A percentile compares a stretch with the other conserved stretches of the same genome.
These are phyloP conservation scores for Tragelaphus scriptus DNA, from an alignment of 2,113 vertebrate genomes.

Conservation along the genomic window DNA sequence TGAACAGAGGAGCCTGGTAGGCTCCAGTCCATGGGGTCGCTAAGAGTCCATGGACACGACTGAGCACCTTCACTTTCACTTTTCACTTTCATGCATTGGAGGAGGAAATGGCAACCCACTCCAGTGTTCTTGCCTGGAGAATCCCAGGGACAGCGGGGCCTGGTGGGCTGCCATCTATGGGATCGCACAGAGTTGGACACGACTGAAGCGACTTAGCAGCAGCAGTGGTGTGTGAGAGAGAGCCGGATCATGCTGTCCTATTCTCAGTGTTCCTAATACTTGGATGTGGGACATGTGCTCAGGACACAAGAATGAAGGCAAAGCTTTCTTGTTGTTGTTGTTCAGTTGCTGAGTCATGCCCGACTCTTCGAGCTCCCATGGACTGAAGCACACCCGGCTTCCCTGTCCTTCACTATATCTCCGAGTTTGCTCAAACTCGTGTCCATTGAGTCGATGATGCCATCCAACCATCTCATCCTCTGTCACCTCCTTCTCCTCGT, in stretches of 20 bases:
- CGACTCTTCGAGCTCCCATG: not conserved
- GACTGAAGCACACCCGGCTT: not conserved
- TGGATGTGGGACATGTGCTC: not conserved
- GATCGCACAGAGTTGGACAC: too few species aligned
- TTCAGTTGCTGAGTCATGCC: not conserved
- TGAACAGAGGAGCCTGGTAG: too few species aligned
- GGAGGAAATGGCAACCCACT: too few species aligned
- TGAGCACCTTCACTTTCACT: too few species aligned
- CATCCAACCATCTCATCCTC: not conserved
- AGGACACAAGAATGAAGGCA: not conserved
- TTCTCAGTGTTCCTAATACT: not conserved
- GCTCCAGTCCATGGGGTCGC: too few species aligned
- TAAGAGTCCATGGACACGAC: too few species aligned
- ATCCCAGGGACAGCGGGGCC: too few species aligned
- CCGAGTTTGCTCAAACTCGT: not conserved
- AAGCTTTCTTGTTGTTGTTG: not conserved
- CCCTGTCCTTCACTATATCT: not conserved
- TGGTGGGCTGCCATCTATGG: too few species aligned
- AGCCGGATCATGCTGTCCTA: rapidly evolving
- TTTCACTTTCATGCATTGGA: too few species aligned
- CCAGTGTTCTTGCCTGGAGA: too few species aligned
- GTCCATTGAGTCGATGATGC: not conserved
- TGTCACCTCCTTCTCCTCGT: not conserved
- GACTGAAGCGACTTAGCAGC: too few species aligned
- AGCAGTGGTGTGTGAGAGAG: not conserved